Evolutionary conservation across 1,140 invertebrate genomes (phyloP), one percentile per base, ranked within the genome.

Genomic region (Dreissena polymorpha): DNA sequence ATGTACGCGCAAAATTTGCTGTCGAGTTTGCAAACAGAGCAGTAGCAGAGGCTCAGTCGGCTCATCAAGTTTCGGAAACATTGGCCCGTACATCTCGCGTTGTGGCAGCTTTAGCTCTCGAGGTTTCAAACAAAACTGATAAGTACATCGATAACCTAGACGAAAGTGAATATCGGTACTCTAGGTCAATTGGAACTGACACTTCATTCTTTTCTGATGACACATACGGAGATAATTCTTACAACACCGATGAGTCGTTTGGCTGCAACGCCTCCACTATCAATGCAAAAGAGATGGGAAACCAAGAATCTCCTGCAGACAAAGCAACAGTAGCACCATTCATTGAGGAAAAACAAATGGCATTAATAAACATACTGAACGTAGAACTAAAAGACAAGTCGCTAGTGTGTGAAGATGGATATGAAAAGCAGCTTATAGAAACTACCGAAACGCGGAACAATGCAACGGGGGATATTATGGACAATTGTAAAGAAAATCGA

Each of bases 1-100:
- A 81, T 16, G 73, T 81, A 64, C 27, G 79, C 23, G 69, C 79
- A 21, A 81, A 39, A 73, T 81, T 72, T 71, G 55, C 79, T 23
- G 12, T 53, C 29, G 65, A 64, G 23, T 81, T 73, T 67, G 79
- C 79, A 18, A 57, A 73, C 13, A 60, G 39, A 21, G 79, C 79
- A 1, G 53, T 65, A 27, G 49, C 70, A 2, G 79, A 81, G 25
- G 69, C 79, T 13, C 29, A 23, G 49, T 60, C 69, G 13, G 69
- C 79, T 16, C 69, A 73, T 63, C 69, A 55, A 29, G 79, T 81
- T 0, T 72, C 79, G 27, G 29, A 10, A 5, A 25, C 57, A 18
- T 53, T 81, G 18, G 79, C 79, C 39, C 63, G 53, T 29, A 81
- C 79, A 67, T 63, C 79, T n/a, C 23, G 70, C 49, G 51, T 81